Percentiles rank a stretch among this genome's conserved stretches.
Evolutionary conservation across 2,113 vertebrate genomes (phyloP).

Genomic region (Psophia crepitans): DNA sequence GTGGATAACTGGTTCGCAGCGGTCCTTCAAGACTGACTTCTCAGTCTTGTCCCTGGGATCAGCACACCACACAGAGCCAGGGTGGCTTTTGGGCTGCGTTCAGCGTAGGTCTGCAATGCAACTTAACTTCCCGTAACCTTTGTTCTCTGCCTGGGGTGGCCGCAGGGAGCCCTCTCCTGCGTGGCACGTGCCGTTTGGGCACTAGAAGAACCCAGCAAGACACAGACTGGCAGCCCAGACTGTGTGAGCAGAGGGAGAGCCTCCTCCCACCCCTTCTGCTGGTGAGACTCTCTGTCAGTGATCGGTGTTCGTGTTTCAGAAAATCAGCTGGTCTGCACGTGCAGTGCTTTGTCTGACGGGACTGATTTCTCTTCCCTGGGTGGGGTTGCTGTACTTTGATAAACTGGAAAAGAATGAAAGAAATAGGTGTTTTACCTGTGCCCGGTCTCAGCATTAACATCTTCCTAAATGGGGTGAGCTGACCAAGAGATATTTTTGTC

Average conservation of each 20-base stretch:
- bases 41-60: background rate
- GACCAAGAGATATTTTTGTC: background rate
- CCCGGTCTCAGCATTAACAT: accelerated
- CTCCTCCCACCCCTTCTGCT: background rate
- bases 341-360: background rate
- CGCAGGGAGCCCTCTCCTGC: background rate
- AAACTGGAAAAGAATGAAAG: background rate
- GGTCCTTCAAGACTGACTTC: background rate
- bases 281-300: background rate
- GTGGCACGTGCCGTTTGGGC: background rate
- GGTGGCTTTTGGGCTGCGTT: background rate
- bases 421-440: background rate
- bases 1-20: background rate
- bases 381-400: background rate
- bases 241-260: background rate
- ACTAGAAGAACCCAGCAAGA: background rate
- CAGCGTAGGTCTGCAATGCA: background rate
- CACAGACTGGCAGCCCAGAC: background rate
- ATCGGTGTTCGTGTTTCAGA: background rate
- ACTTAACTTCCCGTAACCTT: background rate
- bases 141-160: background rate
- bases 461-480: background rate
- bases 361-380: background rate
- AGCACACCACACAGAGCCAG: background rate
- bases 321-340: background rate